A percentile compares a stretch with the other conserved stretches of the same genome.
Evolutionary conservation across 2,113 vertebrate genomes (phyloP).

Genomic region (Heteronetta atricapilla): DNA sequence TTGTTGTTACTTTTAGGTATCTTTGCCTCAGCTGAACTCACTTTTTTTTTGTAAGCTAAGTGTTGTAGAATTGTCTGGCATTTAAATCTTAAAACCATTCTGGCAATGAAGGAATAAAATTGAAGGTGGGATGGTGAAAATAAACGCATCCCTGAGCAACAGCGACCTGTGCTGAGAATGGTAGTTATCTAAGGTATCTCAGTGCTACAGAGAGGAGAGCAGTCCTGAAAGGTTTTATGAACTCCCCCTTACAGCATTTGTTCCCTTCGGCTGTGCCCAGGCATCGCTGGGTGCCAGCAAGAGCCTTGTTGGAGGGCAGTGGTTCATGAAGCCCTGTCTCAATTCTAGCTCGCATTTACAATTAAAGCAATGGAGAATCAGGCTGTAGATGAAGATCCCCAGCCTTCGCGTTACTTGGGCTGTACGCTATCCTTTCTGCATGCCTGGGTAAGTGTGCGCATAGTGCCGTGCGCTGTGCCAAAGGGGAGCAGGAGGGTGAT

Average conservation of each 20-base stretch:
- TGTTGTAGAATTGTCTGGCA: not conserved
- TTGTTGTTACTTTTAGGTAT: not conserved
- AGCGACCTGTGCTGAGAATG: not conserved
- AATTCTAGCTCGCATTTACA: not conserved
- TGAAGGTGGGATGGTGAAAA: not conserved
- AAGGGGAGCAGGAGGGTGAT: accelerated
- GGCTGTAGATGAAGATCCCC: not conserved
- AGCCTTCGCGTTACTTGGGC: not conserved
- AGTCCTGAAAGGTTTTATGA: not conserved
- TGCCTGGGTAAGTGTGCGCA: accelerated
- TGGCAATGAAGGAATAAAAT: not conserved
- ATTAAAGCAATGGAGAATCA: not conserved
- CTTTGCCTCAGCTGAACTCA: not conserved
- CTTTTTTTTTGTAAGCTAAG: not conserved
- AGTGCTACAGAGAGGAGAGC: not conserved
- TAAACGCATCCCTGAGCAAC: not conserved
- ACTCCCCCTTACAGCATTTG: accelerated
- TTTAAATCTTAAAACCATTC: not conserved
- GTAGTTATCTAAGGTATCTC: not conserved
- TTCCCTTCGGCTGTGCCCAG: not conserved
- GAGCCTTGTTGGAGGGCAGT: not conserved
- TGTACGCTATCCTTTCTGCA: not conserved
- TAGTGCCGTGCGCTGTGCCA: not conserved
- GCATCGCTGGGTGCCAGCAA: not conserved
- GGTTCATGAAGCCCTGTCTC: not conserved